Evolutionary conservation across 2,888 invertebrate species (phyloP), one percentile per base, ranked within the genome.

Genomic region (Formica aserva): DNA sequence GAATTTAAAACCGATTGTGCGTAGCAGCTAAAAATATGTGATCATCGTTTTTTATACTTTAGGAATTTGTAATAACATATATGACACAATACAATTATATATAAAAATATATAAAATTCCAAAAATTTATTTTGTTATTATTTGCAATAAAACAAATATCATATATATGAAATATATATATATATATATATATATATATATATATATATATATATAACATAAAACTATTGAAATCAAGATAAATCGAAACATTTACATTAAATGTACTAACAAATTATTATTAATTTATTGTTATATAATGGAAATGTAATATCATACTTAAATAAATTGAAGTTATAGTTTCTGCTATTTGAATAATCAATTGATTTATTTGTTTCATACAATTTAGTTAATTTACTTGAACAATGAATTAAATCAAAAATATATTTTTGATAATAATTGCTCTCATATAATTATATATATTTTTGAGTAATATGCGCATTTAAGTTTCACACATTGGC

Each of bases 1-100:
- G 32, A 74, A 62, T 62, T 55, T 62, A n/a, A 75, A 75, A 32
- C 4, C 8, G 6, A 62, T 45, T n/a, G 29, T 38, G 22, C 15
- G 15, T 75, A 32, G 22, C 22, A 22, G 22, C 22, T 22, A 22
- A 22, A 75, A 75, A 48, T 62, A 9, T 2, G 15, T 22, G 15
- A 2, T 29, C 9, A 29, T 11, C 22, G 15, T 18, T 45, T 45
- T 57, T 45, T 8, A 15, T n/a, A n/a, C 29, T 41, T 8, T 8
- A 62, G n/a, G 9, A 55, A 55, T 71, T 3, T 15, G 22, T 26
- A 55, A 22, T 29, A 18, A 72, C 3, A n/a, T 41, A 15, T 74
- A 18, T 22, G 22, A 22, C 22, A 38, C 26, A 15, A 32, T 62
- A 38, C 22, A 45, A 45, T 74, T n/a, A 65, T 22, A 38, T 38